Conservation (phyloP, 1,140 invertebrate genomes). For the Pseudomyrmex concolor region DNA sequence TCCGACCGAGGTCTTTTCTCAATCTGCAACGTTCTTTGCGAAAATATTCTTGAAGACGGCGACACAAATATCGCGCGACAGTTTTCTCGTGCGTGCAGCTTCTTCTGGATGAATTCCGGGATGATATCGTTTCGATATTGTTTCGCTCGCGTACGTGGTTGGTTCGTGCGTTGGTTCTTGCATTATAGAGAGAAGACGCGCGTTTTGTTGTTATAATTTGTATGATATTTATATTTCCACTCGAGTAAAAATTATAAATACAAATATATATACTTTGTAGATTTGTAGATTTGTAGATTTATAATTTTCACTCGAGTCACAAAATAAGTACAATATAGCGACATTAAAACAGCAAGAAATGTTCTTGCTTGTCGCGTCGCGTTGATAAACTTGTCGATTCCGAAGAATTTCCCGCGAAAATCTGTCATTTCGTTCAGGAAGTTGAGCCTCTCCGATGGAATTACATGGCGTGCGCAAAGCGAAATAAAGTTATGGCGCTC, state of each 20-base stretch:
- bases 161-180: not conserved
- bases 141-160: not conserved
- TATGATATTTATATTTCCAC: not conserved
- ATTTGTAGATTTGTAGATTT: no score
- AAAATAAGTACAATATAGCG: not conserved
- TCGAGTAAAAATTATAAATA: no score
- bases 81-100: not conserved
- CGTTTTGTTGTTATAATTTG: not conserved
- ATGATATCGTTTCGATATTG: slow-evolving; percentile 1
- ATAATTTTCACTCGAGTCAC: no score
- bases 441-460: slow-evolving; percentile 39
- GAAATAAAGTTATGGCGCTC: slow-evolving; percentile 64
- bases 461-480: slow-evolving; percentile 26
- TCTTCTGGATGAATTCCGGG: not conserved
- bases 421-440: slow-evolving; percentile 61
- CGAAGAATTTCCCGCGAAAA: slow-evolving; percentile 63
- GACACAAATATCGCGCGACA: slow-evolving; percentile 13
- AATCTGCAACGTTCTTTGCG: slow-evolving; percentile 29
- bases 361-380: not conserved
- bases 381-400: slow-evolving; percentile 60
- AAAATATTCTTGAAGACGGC: slow-evolving; percentile 27
- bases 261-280: no score
- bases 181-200: not conserved
- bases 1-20: slow-evolving; percentile 10
- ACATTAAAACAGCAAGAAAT: slow-evolving; percentile 29